These are phyloP conservation scores for Penaeus japonicus DNA, from an alignment of 1,140 invertebrate genomes.

Conservation along the genomic window DNA sequence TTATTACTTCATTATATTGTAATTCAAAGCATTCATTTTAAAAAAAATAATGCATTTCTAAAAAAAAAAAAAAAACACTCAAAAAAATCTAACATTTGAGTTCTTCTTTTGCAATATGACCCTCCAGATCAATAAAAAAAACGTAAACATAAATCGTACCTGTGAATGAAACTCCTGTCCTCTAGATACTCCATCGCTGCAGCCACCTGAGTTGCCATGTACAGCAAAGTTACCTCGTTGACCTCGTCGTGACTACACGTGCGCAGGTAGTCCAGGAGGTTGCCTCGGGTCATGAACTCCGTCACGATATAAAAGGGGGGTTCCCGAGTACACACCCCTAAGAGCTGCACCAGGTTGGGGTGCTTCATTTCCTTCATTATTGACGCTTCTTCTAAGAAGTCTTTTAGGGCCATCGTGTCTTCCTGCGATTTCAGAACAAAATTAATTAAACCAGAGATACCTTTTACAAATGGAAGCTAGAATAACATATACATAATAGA, in stretches of 20 bases:
- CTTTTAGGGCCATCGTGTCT: constrained; percentile 99
- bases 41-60: no score
- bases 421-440: constrained; percentile 70
- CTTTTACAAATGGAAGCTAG: not conserved
- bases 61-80: no score
- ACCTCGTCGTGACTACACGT: constrained; percentile 88
- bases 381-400: constrained; percentile 97
- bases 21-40: no score
- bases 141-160: constrained; percentile 67
- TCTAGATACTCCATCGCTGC: constrained; percentile 99
- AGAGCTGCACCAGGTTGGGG: constrained; percentile 95
- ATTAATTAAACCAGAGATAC: not conserved
- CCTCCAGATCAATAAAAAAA: not conserved
- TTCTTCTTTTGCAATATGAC: not conserved
- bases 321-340: constrained; percentile 92
- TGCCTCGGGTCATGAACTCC: constrained; percentile 98
- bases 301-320: constrained; percentile 99
- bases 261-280: constrained; percentile 94
- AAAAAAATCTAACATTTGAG: no score
- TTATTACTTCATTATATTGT: no score
- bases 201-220: constrained; percentile 99
- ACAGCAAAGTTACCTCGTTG: constrained; percentile 94
- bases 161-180: constrained; percentile 94
- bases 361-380: constrained; percentile 99
- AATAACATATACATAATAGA: not conserved